Evolutionary conservation across 2,113 vertebrate genomes (phyloP).

Genomic region (Rutilus rutilus): DNA sequence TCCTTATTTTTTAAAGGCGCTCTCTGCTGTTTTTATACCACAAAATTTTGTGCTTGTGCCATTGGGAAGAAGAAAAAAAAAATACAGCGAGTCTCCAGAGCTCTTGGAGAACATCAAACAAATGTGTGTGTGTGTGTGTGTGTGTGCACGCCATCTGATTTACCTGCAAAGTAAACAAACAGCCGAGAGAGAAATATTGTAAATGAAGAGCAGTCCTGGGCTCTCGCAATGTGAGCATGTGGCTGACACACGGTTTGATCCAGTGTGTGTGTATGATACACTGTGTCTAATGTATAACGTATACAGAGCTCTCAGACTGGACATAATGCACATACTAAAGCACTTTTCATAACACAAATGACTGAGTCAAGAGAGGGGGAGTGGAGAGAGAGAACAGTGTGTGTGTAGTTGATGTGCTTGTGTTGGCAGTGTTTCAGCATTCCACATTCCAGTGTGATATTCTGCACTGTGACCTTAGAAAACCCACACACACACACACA

Average conservation of each 20-base stretch:
- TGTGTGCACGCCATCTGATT: background rate
- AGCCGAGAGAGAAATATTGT: slow-evolving; percentile 2
- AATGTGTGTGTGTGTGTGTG: background rate
- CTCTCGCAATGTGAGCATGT: background rate
- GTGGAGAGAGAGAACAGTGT: slow-evolving; percentile 39
- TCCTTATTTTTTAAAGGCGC: slow-evolving; percentile 38
- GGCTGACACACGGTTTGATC: background rate
- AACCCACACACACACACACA: slow-evolving; percentile 49
- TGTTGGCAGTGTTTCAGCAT: slow-evolving; percentile 62
- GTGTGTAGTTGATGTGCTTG: slow-evolving; percentile 53
- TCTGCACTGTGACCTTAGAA: slow-evolving; percentile 64
- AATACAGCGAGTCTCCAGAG: background rate
- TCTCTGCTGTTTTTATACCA: slow-evolving; percentile 15
- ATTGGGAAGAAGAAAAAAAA: slow-evolving; percentile 3
- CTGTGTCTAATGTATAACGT: slow-evolving; percentile 35
- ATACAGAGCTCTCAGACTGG: slow-evolving; percentile 33
- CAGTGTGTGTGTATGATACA: slow-evolving; percentile 29
- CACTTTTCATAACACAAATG: slow-evolving; percentile 43
- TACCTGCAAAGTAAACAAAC: slow-evolving; percentile 39
- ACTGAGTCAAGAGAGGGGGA: slow-evolving; percentile 27
- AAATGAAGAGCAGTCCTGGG: slow-evolving; percentile 15
- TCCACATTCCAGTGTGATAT: slow-evolving; percentile 62
- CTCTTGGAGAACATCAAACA: slow-evolving; percentile 33
- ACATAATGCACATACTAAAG: slow-evolving; percentile 31
- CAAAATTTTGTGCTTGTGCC: slow-evolving; percentile 26